Percentiles rank a stretch among this genome's conserved stretches.
These are phyloP conservation scores for Camarhynchus parvulus DNA, from an alignment of 2,113 vertebrate species.

Conservation along the genomic window DNA sequence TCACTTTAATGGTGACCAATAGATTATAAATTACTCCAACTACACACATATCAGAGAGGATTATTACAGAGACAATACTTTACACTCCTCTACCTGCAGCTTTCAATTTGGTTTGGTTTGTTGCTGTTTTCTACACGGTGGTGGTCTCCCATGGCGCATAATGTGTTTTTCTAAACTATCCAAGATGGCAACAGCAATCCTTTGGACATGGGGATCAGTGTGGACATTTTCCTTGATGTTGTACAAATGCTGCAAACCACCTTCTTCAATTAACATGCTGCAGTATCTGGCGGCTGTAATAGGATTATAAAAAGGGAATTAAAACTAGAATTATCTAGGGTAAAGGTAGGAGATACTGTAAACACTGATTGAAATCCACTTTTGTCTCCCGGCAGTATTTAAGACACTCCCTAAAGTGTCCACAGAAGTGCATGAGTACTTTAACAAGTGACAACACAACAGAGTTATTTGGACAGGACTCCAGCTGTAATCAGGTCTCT, in stretches of 20 bases:
- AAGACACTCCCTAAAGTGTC: background rate
- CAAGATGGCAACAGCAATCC: constrained; percentile 89
- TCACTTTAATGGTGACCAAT: constrained; percentile 66
- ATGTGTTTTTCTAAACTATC: constrained; percentile 92
- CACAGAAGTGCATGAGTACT: background rate
- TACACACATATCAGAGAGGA: constrained; percentile 65
- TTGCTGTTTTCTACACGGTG: constrained; percentile 71
- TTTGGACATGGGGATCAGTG: constrained; percentile 88
- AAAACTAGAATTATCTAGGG: background rate
- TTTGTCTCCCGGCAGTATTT: background rate
- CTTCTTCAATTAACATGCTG: constrained; percentile 98
- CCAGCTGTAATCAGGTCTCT: background rate
- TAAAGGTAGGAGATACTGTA: background rate
- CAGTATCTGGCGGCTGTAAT: constrained; percentile 91
- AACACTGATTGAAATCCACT: background rate
- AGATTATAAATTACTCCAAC: constrained; percentile 65
- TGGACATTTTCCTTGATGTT: constrained; percentile 86
- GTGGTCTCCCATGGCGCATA: constrained; percentile 85
- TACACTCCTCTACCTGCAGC: constrained; percentile 56
- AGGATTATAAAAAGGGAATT: background rate
- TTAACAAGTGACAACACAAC: background rate
- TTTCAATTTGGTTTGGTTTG: constrained; percentile 76
- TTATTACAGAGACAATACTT: constrained; percentile 59
- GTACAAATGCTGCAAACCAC: constrained; percentile 91
- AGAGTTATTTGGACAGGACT: background rate